phyloP scores from a whole-genome alignment of 2,113 vertebrate species.

The Prunella himalayana region DNA sequence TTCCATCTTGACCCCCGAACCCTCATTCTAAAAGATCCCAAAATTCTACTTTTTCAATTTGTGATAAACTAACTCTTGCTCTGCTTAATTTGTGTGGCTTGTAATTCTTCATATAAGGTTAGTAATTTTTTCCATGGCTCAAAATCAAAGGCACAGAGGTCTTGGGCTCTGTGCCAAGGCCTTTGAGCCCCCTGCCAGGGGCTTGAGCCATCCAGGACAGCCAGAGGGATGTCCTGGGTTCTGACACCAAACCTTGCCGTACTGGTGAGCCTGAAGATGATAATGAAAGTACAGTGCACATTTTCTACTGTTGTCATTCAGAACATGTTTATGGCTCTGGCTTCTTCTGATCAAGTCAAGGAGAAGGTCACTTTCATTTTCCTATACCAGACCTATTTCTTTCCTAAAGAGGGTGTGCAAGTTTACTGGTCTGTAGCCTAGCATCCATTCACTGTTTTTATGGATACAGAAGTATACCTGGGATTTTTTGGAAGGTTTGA shows the following conservation, averaged over 20 bases:
- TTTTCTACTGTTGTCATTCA: not conserved
- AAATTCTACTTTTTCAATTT: too few relatives aligned
- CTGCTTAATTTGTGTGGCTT: too few relatives aligned
- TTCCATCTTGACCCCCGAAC: too few relatives aligned
- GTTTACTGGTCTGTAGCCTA: not conserved
- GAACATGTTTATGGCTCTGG: not conserved
- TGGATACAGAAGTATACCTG: not conserved
- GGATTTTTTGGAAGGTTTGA: not conserved
- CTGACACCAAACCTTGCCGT: not conserved
- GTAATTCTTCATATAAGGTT: too few relatives aligned
- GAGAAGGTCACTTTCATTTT: not conserved
- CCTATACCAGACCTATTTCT: not conserved
- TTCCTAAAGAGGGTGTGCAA: not conserved
- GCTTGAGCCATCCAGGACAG: too few relatives aligned
- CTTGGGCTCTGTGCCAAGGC: too few relatives aligned
- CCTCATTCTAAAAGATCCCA: too few relatives aligned
- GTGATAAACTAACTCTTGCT: too few relatives aligned
- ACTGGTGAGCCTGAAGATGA: not conserved
- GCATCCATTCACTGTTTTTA: not conserved
- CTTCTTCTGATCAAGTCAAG: not conserved
- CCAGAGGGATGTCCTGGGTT: too few relatives aligned
- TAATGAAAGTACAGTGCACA: not conserved
- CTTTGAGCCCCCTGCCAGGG: too few relatives aligned
- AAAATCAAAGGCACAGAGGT: too few relatives aligned
- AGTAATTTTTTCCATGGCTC: too few relatives aligned